Evolutionary conservation across 2,797 vertebrate species (phyloP).

Genomic region (Tapirus indicus): DNA sequence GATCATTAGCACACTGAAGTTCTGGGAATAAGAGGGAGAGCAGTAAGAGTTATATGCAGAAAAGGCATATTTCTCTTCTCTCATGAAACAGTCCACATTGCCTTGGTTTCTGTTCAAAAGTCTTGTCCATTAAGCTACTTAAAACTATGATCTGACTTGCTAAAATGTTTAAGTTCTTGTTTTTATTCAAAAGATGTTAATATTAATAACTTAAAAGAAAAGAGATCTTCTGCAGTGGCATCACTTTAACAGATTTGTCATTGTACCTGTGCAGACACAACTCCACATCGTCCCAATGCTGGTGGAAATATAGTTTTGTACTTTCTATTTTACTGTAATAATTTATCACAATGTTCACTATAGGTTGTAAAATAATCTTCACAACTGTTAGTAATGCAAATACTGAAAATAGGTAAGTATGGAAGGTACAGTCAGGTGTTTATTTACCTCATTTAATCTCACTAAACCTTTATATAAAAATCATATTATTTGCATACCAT

Average conservation of each 20-base stretch:
- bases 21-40: background rate
- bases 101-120: background rate
- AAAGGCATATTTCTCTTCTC: background rate
- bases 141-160: background rate
- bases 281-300: background rate
- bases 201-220: background rate
- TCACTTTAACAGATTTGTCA: background rate
- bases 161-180: background rate
- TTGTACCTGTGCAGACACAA: background rate
- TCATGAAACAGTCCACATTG: rapidly evolving
- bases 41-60: background rate
- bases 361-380: background rate
- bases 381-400: background rate
- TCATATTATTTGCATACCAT: background rate
- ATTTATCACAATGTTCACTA: background rate
- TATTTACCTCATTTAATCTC: background rate
- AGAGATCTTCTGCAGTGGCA: rapidly evolving
- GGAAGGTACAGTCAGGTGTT: background rate
- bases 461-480: background rate
- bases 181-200: background rate
- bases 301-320: rapidly evolving
- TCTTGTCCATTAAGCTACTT: background rate
- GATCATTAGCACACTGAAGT: background rate
- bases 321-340: background rate
- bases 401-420: background rate